Percentiles rank a stretch among this genome's conserved stretches.
Evolutionary conservation across 1,140 invertebrate genomes (phyloP).

Genomic region (Polyergus mexicanus): DNA sequence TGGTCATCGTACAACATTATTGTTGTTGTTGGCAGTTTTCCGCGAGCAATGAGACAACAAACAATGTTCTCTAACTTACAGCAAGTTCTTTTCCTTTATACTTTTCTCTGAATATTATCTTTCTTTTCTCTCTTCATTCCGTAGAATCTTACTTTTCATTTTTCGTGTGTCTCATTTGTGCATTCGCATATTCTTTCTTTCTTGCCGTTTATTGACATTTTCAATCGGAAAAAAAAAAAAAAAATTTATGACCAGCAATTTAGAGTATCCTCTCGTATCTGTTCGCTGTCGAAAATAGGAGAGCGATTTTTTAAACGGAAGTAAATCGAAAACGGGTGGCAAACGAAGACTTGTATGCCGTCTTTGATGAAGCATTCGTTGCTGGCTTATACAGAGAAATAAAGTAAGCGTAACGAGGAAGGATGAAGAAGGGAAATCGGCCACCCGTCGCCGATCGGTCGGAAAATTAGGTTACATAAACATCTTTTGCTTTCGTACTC

Average conservation of each 20-base stretch:
- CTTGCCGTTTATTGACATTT: not conserved
- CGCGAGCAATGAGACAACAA: constrained; percentile 63
- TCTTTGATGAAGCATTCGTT: not conserved
- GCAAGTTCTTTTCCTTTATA: constrained; percentile 17
- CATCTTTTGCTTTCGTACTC: constrained; percentile 67
- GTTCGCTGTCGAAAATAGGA: constrained; percentile 5
- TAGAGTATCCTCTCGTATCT: not conserved
- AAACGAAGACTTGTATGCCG: not conserved
- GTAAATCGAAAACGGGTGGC: constrained; percentile 12
- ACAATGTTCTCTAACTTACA: constrained; percentile 42
- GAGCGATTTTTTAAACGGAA: constrained; percentile 12
- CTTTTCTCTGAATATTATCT: constrained; percentile 26
- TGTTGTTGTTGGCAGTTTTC: constrained; percentile 59
- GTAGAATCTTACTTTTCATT: not conserved
- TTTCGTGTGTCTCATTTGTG: not conserved
- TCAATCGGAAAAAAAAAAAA: constrained; percentile 28
- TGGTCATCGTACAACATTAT: constrained; percentile 36
- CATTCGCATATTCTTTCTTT: constrained; percentile 11
- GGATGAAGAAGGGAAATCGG: constrained; percentile 60
- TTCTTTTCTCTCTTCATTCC: not conserved
- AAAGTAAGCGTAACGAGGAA: constrained; percentile 54
- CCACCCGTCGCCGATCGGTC: constrained; percentile 70
- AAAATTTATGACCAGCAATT: constrained; percentile 23
- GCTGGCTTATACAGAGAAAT: constrained; percentile 41
- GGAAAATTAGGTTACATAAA: constrained; percentile 79